These are phyloP conservation scores for Drosophila sproati DNA, from an alignment of 1,140 invertebrate species.

Conservation along the genomic window DNA sequence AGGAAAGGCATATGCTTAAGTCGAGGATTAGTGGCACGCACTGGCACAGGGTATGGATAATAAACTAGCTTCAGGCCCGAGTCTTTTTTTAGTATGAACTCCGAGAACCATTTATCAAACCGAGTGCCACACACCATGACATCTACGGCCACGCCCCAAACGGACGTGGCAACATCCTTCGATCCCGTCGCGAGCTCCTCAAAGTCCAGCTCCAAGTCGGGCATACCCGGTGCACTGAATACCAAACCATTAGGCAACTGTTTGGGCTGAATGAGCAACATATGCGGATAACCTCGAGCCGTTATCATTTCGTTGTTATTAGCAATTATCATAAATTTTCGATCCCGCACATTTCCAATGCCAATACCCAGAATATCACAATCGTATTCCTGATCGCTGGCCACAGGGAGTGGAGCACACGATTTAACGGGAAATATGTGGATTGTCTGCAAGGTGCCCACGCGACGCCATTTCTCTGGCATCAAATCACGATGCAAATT, in stretches of 20 bases:
- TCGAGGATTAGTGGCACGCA: slow-evolving; percentile 46
- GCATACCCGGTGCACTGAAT: slow-evolving; percentile 85
- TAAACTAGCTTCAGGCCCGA: slow-evolving; percentile 86
- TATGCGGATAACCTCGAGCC: slow-evolving; percentile 85
- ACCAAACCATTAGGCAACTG: slow-evolving; percentile 66
- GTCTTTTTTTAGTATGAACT: slow-evolving; percentile 86
- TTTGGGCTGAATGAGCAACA: slow-evolving; percentile 85
- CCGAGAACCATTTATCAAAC: slow-evolving; percentile 87
- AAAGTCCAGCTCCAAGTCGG: slow-evolving; percentile 85
- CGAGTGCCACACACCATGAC: slow-evolving; percentile 88
- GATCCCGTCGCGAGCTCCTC: slow-evolving; percentile 51
- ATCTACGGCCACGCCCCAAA: slow-evolving; percentile 85
- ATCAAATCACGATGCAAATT: slow-evolving; percentile 63
- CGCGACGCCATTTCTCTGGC: slow-evolving; percentile 77
- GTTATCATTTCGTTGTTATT: slow-evolving; percentile 85
- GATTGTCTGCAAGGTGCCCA: slow-evolving; percentile 85
- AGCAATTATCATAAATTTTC: slow-evolving; percentile 86
- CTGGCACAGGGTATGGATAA: slow-evolving; percentile 85
- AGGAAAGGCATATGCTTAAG: slow-evolving; percentile 65
- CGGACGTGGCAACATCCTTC: no score
- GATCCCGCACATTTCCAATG: slow-evolving; percentile 84
- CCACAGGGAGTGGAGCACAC: slow-evolving; percentile 80
- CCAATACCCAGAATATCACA: slow-evolving; percentile 85
- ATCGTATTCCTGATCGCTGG: slow-evolving; percentile 76
- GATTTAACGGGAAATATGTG: slow-evolving; percentile 86